Evolutionary conservation across 2,113 vertebrate species (phyloP).

Genomic region (human): GRCh38 chr14:30057001-30057500

Average conservation of each 20-base stretch:
- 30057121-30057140: not conserved
- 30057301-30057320: not conserved
- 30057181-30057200: not conserved
- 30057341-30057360: not conserved
- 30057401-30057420: conserved; percentile 17
- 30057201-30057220: not conserved
- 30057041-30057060: not conserved
- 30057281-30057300: not conserved
- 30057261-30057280: not conserved
- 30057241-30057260: not conserved
- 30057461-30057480: not conserved
- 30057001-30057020: not conserved
- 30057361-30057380: not conserved
- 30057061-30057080: not conserved
- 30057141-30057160: not conserved
- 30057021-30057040: not conserved
- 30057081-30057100: not conserved
- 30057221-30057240: not conserved
- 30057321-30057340: not conserved
- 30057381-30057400: not conserved
- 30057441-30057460: conserved; percentile 35
- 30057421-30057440: not conserved
- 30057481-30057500: not conserved
- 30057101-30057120: not conserved
- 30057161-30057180: not conserved